Base-by-base conservation (phyloP, 2,888 invertebrate genomes). In the Operophtera brumata region DNA sequence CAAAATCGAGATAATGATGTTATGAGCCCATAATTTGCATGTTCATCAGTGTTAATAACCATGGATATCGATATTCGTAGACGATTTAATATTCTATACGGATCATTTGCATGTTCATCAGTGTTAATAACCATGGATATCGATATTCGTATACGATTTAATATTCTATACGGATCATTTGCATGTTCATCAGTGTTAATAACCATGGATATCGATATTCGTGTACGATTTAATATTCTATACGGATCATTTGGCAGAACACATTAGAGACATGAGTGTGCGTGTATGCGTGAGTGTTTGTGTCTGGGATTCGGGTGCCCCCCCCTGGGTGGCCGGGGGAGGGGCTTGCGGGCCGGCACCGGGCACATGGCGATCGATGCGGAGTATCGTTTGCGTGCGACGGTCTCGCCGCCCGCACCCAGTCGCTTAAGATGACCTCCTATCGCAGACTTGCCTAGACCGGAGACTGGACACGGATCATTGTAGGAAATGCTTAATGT, bases 351-450 rank as follows among this genome's bases (percentile, higher is more conserved):
- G 79, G 73, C 71, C 73, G 72, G 74, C 71, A 64, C 67, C 71
- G 71, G 78, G 78, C 76, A 76, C 78, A 75, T 74, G 76, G 73
- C 77, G 86, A 89, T 88, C 89, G 89, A 89, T 89, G 84, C 82
- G 80, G 79, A 74, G 82, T 85, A 84, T 86, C 86, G 87, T 87
- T 89, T 86, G 87, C 86, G 84, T 87, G 85, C 84, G 79, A 73
- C 77, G 75, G 66, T 67, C 62, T 73, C 75, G 66, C 67, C 70
- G 73, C 72, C 73, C 46, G 36, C 73, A 66, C 70, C 67, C 64
- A 65, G 52, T 61, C 47, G 43, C 37, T 44, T 13, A 11, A 28
- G 53, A 54, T 57, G 56, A 57, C 56, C 56, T 57, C 56, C 56
- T 37, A 46, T 26, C 11, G 32, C 37, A 41, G 42, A 35, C 43